These are phyloP conservation scores for Pangasius sanitwongsei DNA, from an alignment of 2,797 vertebrate species.

Conservation along the genomic window DNA sequence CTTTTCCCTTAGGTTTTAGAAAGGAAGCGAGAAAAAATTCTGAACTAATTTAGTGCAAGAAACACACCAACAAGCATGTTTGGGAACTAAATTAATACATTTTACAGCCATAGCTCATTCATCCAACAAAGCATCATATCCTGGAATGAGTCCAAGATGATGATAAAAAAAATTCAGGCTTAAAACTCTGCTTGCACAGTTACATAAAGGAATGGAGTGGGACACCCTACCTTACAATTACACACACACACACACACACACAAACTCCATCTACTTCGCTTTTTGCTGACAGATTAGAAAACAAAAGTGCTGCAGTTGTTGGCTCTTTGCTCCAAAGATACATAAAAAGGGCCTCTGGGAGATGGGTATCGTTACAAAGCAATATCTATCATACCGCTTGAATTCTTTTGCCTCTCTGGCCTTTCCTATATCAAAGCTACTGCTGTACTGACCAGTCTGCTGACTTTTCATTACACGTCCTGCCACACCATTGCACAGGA, in stretches of 20 bases:
- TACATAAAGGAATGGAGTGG: neutral
- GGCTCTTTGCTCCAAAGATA: neutral
- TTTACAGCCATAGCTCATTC: neutral
- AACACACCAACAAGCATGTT: neutral
- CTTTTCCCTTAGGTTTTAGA: neutral
- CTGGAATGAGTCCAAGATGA: neutral
- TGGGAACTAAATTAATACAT: constrained; percentile 21
- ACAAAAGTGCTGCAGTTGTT: constrained; percentile 6
- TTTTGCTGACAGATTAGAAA: constrained; percentile 26
- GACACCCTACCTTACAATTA: neutral
- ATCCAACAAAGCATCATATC: neutral
- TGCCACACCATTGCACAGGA: neutral
- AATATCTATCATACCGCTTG: neutral
- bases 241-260: neutral
- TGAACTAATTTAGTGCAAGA: neutral
- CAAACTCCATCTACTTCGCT: neutral
- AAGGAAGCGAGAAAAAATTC: neutral
- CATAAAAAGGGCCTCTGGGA: constrained; percentile 34
- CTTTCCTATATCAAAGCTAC: constrained; percentile 22
- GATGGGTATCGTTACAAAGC: constrained; percentile 25
- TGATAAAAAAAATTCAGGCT: neutral
- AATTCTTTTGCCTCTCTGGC: constrained; percentile 13
- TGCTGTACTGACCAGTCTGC: constrained; percentile 21
- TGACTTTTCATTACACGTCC: constrained; percentile 33
- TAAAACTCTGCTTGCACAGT: neutral